Evolutionary conservation across 2,888 invertebrate genomes (phyloP).

Genomic region (Macrosiphum euphorbiae): DNA sequence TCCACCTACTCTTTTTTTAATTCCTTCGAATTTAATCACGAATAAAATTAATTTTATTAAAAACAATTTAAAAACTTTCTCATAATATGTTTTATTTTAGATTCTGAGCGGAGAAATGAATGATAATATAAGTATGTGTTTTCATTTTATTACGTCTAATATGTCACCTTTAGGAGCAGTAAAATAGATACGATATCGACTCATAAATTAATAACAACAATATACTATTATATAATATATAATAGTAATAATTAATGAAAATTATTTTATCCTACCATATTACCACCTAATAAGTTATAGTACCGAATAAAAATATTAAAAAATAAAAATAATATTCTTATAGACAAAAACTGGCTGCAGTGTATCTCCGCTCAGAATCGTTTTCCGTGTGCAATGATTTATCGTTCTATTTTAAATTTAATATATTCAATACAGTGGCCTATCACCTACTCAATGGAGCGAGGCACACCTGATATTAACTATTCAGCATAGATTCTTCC

Average conservation of each 20-base stretch:
- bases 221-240: neutral
- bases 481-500: neutral
- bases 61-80: neutral
- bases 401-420: neutral
- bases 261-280: neutral
- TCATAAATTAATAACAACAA: neutral
- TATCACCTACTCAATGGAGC: neutral
- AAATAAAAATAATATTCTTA: neutral
- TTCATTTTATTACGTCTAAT: neutral
- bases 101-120: neutral
- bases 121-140: neutral
- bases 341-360: neutral
- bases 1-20: conserved; percentile 9
- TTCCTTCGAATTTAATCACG: too few relatives aligned
- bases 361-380: neutral
- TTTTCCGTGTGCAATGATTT: neutral
- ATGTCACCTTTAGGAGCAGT: neutral
- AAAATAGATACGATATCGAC: neutral
- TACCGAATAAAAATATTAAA: neutral
- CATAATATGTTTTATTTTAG: conserved; percentile 10
- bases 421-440: neutral
- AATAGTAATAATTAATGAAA: neutral
- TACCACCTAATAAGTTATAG: neutral
- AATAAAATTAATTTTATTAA: neutral
- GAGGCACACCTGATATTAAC: neutral